Evolutionary conservation across 1,140 invertebrate species (phyloP).

Genomic region (Magallana ariakensis): DNA sequence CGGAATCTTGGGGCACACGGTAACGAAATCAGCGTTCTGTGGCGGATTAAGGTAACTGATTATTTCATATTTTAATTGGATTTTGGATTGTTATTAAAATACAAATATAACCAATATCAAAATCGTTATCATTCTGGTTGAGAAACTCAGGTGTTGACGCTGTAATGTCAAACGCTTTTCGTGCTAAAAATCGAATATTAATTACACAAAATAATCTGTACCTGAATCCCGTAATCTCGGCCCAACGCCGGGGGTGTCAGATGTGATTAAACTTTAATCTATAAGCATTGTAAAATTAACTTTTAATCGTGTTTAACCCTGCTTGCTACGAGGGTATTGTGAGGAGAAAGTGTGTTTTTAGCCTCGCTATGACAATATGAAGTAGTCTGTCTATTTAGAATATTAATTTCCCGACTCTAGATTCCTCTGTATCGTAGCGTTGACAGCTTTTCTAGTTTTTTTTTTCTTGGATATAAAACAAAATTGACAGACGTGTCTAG

Average conservation of each 20-base stretch:
- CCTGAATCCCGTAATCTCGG: background rate
- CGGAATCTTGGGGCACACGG: background rate
- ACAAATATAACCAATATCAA: conserved; percentile 22
- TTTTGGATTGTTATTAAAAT: conserved; percentile 37
- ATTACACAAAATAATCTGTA: conserved; percentile 17
- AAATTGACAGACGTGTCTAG: background rate
- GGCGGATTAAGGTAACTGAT: background rate
- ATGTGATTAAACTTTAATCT: conserved; percentile 22
- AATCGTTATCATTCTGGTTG: background rate
- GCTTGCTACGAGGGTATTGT: background rate
- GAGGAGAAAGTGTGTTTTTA: background rate
- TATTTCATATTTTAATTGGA: conserved; percentile 35
- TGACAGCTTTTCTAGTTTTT: background rate
- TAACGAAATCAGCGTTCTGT: background rate
- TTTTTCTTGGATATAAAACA: background rate
- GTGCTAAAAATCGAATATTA: conserved; percentile 29
- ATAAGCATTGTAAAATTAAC: conserved; percentile 37
- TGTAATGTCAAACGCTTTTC: background rate
- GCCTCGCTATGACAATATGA: background rate
- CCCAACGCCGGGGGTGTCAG: conserved; percentile 7
- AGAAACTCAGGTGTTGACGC: background rate
- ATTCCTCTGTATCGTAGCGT: conserved; percentile 9
- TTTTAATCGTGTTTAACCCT: conserved; percentile 23
- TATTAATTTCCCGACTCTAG: background rate
- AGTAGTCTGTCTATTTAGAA: background rate